A percentile compares a stretch with the other conserved stretches of the same genome.
Conservation (phyloP, 2,888 invertebrate species). For the Idaea dimidiata region DNA sequence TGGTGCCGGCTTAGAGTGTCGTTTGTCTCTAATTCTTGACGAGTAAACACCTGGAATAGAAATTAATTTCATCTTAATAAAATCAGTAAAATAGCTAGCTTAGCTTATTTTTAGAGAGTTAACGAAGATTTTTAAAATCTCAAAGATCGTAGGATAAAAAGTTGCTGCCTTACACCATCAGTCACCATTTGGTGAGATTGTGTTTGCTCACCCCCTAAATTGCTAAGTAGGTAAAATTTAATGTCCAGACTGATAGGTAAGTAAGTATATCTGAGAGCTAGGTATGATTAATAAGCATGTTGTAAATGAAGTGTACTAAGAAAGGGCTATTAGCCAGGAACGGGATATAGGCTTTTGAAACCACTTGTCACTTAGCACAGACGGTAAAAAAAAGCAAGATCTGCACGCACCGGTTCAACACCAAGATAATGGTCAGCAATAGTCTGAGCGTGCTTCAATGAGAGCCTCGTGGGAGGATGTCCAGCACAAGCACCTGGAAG, state of each 20-base stretch:
- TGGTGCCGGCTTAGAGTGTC: constrained; percentile 72
- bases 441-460: constrained; percentile 78
- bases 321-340: too few relatives aligned
- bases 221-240: too few relatives aligned
- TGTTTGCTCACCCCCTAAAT: too few relatives aligned
- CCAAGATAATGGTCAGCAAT: constrained; percentile 82
- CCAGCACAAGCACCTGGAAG: constrained; percentile 83
- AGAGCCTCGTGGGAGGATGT: constrained; percentile 72
- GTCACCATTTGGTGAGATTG: too few relatives aligned
- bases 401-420: constrained; percentile 79
- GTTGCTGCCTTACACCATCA: too few relatives aligned
- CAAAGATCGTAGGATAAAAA: neutral
- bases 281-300: too few relatives aligned
- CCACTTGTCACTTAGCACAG: neutral
- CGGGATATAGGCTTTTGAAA: too few relatives aligned
- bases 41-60: constrained; percentile 78
- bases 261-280: too few relatives aligned
- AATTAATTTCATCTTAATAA: constrained; percentile 9
- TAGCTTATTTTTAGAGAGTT: neutral
- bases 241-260: too few relatives aligned
- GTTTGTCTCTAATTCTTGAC: constrained; percentile 75
- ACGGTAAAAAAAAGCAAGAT: neutral
- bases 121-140: too few relatives aligned
- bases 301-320: too few relatives aligned
- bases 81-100: neutral